Base-by-base conservation (phyloP, 2,113 vertebrate genomes). In the Hiodon alosoides region DNA sequence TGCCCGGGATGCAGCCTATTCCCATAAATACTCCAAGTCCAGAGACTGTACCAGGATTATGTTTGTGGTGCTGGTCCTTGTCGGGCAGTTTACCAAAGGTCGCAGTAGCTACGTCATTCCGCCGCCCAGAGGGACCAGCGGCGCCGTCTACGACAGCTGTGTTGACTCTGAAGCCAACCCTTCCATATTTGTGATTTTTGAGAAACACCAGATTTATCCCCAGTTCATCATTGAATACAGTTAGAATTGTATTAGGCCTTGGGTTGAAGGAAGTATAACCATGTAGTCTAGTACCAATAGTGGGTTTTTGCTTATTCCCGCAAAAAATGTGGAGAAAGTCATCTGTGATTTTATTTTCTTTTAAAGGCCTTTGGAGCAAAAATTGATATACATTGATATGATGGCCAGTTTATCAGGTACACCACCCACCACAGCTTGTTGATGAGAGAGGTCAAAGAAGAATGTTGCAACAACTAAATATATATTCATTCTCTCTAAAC, bases 131-230 rank as follows among this genome's bases (percentile, higher is more conserved):
- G 66, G 55, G 7, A 74, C 61, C 62, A 8, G 61, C 69, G 84
- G 7, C 4, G 66, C 67, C 7, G 72, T 86, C 61, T 93, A 88
- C 3, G 87, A 91, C 61, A 92, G 85, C 66, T 92, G 84, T 5
- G 89, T 91, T 48, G 77, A 90, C 72, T 6, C 14, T 0, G 7
- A 14, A 71, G 65, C 0, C 2, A n/a, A 84, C 67, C 87, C 88
- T n/a, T 81, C 87, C 61, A 86, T 92, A 71, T 92, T 89, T 76
- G 87, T 93, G 0, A 71, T 91, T 74, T 94, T 93, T 84, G 92
- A 91, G 71, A 93, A 93, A 64, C 81, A 85, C n/a, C 88, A 92
- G 83, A 85, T 93, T 81, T 94, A 91, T 70, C 85, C 85, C 1
- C 87, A 86, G 59, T 90, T 62, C 52, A 0, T 92, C 0, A 89